phyloP scores from a whole-genome alignment of 2,797 vertebrate genomes.

The Microctenopoma lineatum region DNA sequence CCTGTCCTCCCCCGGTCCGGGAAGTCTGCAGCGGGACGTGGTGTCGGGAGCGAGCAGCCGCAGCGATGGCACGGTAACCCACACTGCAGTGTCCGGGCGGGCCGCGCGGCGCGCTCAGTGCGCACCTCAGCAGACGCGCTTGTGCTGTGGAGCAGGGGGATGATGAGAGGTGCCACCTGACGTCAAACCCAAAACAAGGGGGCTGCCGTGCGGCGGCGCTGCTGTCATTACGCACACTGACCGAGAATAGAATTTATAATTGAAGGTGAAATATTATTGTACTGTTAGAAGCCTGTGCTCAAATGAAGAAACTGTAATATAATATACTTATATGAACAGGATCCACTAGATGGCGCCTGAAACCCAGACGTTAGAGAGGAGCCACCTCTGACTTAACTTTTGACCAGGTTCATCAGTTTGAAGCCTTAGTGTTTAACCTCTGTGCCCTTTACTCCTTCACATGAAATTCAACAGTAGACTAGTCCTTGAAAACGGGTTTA shows the following conservation, averaged over 20 bases:
- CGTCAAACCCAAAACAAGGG: constrained; percentile 57
- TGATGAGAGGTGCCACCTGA: constrained; percentile 62
- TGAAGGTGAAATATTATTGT: too few relatives aligned
- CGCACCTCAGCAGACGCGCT: constrained; percentile 50
- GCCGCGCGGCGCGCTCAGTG: constrained; percentile 46
- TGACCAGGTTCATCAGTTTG: not conserved
- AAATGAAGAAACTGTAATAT: too few relatives aligned
- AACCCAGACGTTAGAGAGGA: not conserved
- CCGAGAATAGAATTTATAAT: too few relatives aligned
- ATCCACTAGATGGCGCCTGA: constrained; percentile 58
- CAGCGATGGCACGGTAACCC: constrained; percentile 53
- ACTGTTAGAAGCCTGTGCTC: not conserved
- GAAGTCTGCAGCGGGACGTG: constrained; percentile 75
- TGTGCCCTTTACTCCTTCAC: not conserved
- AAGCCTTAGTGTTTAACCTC: not conserved
- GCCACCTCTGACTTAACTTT: not conserved
- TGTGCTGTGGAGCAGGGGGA: constrained; percentile 36
- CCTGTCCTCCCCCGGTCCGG: constrained; percentile 28
- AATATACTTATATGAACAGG: too few relatives aligned
- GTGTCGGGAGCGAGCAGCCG: constrained; percentile 62
- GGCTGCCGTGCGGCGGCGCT: too few relatives aligned
- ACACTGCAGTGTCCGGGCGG: constrained; percentile 67
- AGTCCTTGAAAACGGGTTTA: not conserved
- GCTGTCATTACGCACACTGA: too few relatives aligned
- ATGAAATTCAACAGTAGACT: too few relatives aligned